Percentiles rank a stretch among this genome's conserved stretches.
Conservation (phyloP, 2,113 vertebrate genomes). For the Gila orcuttii region DNA sequence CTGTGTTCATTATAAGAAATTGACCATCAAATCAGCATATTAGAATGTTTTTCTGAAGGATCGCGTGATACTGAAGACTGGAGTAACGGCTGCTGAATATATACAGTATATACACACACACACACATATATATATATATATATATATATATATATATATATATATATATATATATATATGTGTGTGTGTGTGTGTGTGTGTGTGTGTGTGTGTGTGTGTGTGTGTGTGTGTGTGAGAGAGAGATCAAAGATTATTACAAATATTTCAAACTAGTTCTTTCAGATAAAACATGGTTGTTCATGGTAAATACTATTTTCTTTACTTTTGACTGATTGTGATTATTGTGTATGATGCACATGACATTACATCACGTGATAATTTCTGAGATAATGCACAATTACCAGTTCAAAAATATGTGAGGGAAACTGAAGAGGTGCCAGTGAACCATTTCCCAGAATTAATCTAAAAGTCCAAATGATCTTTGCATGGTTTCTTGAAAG, state of each 20-base stretch:
- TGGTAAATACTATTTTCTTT: not conserved
- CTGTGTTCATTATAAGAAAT: no score
- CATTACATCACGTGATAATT: not conserved
- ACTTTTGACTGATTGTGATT: not conserved
- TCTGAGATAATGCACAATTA: not conserved
- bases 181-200: no score
- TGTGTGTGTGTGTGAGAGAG: no score
- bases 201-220: no score
- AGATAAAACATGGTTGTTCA: not conserved
- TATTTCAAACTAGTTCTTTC: not conserved
- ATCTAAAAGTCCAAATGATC: slow-evolving; percentile 3
- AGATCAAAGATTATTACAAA: not conserved
- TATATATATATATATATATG: no score
- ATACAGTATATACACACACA: no score
- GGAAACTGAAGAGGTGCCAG: not conserved
- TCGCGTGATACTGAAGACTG: no score
- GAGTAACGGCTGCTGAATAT: no score
- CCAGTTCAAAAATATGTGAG: not conserved
- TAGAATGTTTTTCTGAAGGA: no score
- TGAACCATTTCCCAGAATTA: not conserved
- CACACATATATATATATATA: no score
- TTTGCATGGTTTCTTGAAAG: not conserved
- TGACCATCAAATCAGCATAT: no score
- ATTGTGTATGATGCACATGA: not conserved
- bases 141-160: no score